phyloP scores from a whole-genome alignment of 2,888 invertebrate genomes.

The Tanytarsus gracilentus region DNA sequence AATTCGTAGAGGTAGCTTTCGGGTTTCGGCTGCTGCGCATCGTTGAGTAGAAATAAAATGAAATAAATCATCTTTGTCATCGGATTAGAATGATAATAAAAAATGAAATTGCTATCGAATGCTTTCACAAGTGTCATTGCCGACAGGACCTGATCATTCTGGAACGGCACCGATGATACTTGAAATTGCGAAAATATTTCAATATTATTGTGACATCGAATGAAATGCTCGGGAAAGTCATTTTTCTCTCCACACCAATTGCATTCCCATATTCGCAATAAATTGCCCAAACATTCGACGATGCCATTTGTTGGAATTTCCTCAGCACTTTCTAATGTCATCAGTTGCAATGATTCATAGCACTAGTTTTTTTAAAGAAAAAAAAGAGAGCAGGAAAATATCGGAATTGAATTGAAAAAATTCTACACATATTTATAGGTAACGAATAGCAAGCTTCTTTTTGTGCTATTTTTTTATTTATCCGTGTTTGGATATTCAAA shows the following conservation, averaged over 20 bases:
- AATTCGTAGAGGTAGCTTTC: conserved; percentile 22
- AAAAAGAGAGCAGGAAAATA: background rate
- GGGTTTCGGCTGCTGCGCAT: conserved; percentile 3
- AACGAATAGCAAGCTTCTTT: no score
- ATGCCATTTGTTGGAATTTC: background rate
- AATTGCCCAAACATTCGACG: conserved; percentile 24
- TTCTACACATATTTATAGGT: background rate
- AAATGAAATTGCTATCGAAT: conserved; percentile 24
- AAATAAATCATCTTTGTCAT: conserved; percentile 26
- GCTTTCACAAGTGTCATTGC: conserved; percentile 20
- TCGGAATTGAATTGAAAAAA: no score
- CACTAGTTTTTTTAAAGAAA: conserved; percentile 27
- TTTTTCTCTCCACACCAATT: conserved; percentile 18
- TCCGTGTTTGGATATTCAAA: no score
- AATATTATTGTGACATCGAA: conserved; percentile 24
- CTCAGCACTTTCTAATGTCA: conserved; percentile 23
- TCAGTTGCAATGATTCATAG: conserved; percentile 28
- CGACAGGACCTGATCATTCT: conserved; percentile 9
- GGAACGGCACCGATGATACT: conserved; percentile 28
- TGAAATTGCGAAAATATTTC: conserved; percentile 29
- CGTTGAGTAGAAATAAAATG: conserved; percentile 20
- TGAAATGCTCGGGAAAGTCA: conserved; percentile 22
- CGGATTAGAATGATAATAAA: conserved; percentile 28
- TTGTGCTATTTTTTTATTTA: no score
- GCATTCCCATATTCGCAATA: conserved; percentile 26